Evolutionary conservation across 53 echinoderm and acorn worm species (phyloP), one percentile per base, ranked within the genome.

Genomic region (Glandiceps talaboti): DNA sequence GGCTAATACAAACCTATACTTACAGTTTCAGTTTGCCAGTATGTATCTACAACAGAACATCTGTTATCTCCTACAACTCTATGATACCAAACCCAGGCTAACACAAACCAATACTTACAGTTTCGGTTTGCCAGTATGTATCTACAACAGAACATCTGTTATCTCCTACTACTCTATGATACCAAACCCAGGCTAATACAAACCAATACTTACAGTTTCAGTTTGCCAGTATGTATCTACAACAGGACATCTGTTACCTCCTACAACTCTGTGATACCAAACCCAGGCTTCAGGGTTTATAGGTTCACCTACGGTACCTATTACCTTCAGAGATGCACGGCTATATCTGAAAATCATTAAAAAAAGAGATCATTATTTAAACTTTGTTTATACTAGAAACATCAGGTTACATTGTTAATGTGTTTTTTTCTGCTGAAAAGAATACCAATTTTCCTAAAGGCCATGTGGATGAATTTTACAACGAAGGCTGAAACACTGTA

Each of bases 111-210:
- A n/a, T n/a, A 75, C 96, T 86, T 79, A 92, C 97, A 33, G 97
- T 96, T 87, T 96, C 97, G 28, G 97, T 96, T 64, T 96, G 92
- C 97, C 97, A 96, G 86, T 90, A 97, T 33, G 97, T 97, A 76
- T 97, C 97, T 30, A 83, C 85, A 45, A 97, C 90, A 0, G 97
- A 79, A 31, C 92, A 97, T 28, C 89, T 83, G 27, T 80, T 79
- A 29, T 93, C 90, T 26, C 97, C 97, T 26, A 97, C 90, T 28
- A 85, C 89, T 14, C 93, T 78, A 79, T 93, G 90, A 74, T 97
- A 97, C 75, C 90, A 96, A 25, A 90, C 45, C 96, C 97, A 97
- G 0, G 97, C 97, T 77, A n/a, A n/a, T n/a, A n/a, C n/a, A n/a
- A n/a, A n/a, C n/a, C n/a, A n/a, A n/a, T n/a, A 75, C 96, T 86